Base-by-base conservation (phyloP, 2,113 vertebrate species). In the Acrocephalus kingi region DNA sequence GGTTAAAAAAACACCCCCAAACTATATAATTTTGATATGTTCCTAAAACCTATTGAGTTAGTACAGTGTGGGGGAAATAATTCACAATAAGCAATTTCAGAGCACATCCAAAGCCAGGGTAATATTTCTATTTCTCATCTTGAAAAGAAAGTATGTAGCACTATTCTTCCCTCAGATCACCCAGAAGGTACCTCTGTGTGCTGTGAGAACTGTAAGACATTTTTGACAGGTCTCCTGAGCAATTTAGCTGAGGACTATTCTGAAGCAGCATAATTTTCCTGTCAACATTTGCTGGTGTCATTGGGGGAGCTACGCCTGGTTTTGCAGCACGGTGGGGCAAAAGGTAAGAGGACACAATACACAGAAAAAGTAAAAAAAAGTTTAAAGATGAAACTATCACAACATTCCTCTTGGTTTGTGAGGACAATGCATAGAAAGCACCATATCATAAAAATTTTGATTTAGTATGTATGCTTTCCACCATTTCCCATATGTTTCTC, bases 41-140 rank as follows among this genome's bases (percentile, higher is more conserved):
- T 91, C 21, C 25, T 82, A 68, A 76, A 93, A 77, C 41, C 31
- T 21, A 27, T 31, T 46, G n/a, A 74, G 31, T 68, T 81, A 68
- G n/a, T 55, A 74, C 21, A 55, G 15, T 51, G 28, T 78, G 37
- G 33, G 76, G n/a, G 62, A 80, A 93, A 79, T 54, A 37, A 90
- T 56, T 74, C 79, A 82, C 21, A 86, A 66, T 43, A 84, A 78
- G 27, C 22, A 91, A 71, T 77, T 92, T 89, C 62, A 77, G 62
- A 80, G 33, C n/a, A 58, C 20, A 73, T 43, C 30, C 77, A 61
- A 82, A 49, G n/a, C 25, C n/a, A 61, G 25, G 49, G 27, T 56
- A 90, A 66, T 49, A 64, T 35, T 85, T 31, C 14, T 74, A 54
- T 84, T 92, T 85, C 45, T 2, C 2, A 72, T 67, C 15, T 69